Evolutionary conservation across 2,888 invertebrate species (phyloP).

Genomic region (Scaptomyza tumidula): DNA sequence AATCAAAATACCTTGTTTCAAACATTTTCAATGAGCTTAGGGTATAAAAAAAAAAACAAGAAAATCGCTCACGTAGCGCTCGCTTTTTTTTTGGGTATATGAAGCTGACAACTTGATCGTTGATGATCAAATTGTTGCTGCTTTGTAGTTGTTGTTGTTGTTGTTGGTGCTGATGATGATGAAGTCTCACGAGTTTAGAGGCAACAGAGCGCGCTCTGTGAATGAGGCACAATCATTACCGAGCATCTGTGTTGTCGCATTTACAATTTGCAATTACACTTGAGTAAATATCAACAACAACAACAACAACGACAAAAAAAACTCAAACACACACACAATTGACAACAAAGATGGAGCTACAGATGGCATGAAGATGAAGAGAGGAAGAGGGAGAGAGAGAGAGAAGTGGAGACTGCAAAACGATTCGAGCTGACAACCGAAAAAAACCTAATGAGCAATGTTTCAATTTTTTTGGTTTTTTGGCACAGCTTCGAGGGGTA

Average conservation of each 20-base stretch:
- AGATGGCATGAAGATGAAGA: conserved; percentile 51
- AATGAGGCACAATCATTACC: conserved; percentile 54
- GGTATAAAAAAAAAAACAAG: no score
- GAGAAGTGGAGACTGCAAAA: conserved; percentile 42
- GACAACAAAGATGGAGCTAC: conserved; percentile 38
- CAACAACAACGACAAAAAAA: conserved; percentile 22
- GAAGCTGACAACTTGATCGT: conserved; percentile 47
- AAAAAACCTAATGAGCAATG: conserved; percentile 73
- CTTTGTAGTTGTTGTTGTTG: conserved; percentile 11
- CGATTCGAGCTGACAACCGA: conserved; percentile 47
- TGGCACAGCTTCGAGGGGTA: conserved; percentile 43
- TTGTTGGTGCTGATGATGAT: conserved; percentile 31
- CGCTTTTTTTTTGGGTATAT: conserved; percentile 41
- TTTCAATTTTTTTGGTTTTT: conserved; percentile 27
- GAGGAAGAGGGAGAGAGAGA: background rate
- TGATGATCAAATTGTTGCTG: background rate
- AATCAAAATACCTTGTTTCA: no score
- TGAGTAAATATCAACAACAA: conserved; percentile 76
- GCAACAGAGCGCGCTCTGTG: conserved; percentile 28
- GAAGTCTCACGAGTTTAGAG: conserved; percentile 57
- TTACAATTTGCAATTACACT: conserved; percentile 82
- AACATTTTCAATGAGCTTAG: no score
- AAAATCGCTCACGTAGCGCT: conserved; percentile 36
- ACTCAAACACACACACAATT: conserved; percentile 32
- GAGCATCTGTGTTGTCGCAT: conserved; percentile 79